phyloP scores from a whole-genome alignment of 2,888 invertebrate genomes.

The Tetanocera ferruginea region DNA sequence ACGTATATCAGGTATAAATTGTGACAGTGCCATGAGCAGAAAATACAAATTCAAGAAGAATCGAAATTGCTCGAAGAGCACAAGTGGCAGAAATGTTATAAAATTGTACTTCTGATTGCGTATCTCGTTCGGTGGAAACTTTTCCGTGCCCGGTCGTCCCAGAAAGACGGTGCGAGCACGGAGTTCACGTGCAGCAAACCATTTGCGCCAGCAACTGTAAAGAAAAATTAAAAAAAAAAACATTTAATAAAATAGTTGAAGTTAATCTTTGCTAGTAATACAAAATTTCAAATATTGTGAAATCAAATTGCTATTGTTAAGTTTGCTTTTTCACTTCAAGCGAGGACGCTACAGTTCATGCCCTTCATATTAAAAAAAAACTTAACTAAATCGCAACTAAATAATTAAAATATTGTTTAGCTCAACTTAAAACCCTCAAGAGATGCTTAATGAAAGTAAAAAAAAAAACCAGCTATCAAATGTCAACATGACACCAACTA shows the following conservation, averaged over 20 bases:
- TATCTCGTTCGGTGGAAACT: conserved; percentile 95
- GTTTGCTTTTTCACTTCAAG: no score
- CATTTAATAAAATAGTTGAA: background rate
- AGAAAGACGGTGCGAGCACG: conserved; percentile 83
- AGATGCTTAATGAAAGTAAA: no score
- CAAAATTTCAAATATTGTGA: background rate
- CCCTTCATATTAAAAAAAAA: no score
- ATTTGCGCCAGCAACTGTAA: conserved; percentile 83
- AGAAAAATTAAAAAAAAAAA: conserved; percentile 53
- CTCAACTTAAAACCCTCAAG: no score
- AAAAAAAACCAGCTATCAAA: no score
- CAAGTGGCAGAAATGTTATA: conserved; percentile 89
- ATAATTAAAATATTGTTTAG: no score
- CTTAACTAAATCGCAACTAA: no score
- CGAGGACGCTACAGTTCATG: no score
- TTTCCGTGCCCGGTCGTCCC: conserved; percentile 80
- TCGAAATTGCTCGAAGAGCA: conserved; percentile 98
- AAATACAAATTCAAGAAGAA: conserved; percentile 99
- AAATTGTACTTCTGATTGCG: conserved; percentile 98
- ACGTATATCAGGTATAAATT: conserved; percentile 96
- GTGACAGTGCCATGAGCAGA: conserved; percentile 96
- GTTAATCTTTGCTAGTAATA: background rate
- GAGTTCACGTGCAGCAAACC: conserved; percentile 81
- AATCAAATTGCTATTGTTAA: no score
- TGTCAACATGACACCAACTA: no score